Percentiles rank a stretch among this genome's conserved stretches.
phyloP scores from a whole-genome alignment of 1,140 invertebrate genomes.

The Drosophila pallidifrons region DNA sequence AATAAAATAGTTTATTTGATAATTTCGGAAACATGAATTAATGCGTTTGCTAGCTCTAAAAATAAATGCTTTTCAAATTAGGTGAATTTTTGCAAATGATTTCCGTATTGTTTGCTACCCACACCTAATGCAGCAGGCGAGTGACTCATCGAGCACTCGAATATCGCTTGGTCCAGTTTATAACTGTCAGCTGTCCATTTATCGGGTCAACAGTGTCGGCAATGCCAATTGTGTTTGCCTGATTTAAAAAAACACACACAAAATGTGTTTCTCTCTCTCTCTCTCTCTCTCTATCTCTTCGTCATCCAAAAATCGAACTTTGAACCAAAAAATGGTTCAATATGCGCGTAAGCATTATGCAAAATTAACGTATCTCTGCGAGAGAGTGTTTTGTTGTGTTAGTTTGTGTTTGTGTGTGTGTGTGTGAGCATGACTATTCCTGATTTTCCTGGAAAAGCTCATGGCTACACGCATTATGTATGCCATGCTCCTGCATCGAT shows the following conservation, averaged over 20 bases:
- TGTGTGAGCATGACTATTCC: conserved; percentile 70
- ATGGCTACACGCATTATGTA: conserved; percentile 75
- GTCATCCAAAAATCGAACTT: background rate
- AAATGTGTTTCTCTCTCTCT: conserved; percentile 1
- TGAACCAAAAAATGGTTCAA: conserved; percentile 27
- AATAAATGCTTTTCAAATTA: background rate
- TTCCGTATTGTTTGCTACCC: conserved; percentile 2
- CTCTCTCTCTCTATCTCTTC: background rate
- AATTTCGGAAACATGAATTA: background rate
- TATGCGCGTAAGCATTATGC: conserved; percentile 61
- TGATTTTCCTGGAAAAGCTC: conserved; percentile 74
- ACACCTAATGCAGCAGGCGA: background rate
- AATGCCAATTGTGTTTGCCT: conserved; percentile 1
- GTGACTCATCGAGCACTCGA: conserved; percentile 30
- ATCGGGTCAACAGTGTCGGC: conserved; percentile 30
- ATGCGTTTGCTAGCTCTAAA: background rate
- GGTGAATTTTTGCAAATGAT: background rate
- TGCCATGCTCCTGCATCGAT: conserved; percentile 80
- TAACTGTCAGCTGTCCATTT: conserved; percentile 57
- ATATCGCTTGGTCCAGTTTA: conserved; percentile 23
- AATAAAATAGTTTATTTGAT: too few relatives aligned
- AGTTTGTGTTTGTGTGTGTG: conserved; percentile 21
- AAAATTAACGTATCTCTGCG: conserved; percentile 59
- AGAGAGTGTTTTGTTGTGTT: conserved; percentile 19
- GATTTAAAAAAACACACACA: background rate